These are phyloP conservation scores for Drosophila takahashii DNA, from an alignment of 1,140 invertebrate genomes.

Conservation along the genomic window DNA sequence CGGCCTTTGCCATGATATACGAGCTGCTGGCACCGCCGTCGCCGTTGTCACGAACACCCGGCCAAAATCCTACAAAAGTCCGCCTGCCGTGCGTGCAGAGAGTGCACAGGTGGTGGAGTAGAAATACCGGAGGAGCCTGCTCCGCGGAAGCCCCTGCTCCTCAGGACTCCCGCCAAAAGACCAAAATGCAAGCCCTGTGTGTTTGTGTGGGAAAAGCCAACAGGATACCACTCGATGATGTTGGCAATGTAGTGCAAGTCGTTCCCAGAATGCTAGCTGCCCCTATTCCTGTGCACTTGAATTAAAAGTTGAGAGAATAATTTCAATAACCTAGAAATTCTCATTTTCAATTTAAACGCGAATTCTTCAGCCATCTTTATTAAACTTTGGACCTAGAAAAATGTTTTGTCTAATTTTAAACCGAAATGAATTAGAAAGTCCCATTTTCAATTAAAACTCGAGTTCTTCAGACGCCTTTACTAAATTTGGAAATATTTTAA, in stretches of 20 bases:
- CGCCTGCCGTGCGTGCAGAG: conserved; percentile 68
- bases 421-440: too few relatives aligned
- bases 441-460: too few relatives aligned
- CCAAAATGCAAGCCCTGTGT: conserved; percentile 40
- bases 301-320: not conserved
- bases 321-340: not conserved
- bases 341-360: not conserved
- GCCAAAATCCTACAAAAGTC: conserved; percentile 72
- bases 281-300: not conserved
- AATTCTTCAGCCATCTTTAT: not conserved
- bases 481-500: not conserved
- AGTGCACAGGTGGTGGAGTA: conserved; percentile 49
- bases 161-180: conserved; percentile 49
- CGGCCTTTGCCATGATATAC: conserved; percentile 47
- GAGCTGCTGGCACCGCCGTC: conserved; percentile 31
- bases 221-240: conserved; percentile 56
- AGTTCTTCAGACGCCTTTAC: not conserved
- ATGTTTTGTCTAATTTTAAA: not conserved
- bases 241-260: conserved; percentile 43
- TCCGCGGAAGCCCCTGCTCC: too few relatives aligned
- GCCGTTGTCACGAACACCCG: conserved; percentile 65
- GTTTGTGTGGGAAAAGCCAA: conserved; percentile 49
- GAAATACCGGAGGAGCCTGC: conserved; percentile 8
- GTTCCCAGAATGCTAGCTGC: conserved; percentile 33
- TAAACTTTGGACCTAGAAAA: not conserved